These are phyloP conservation scores for Acanthosoma haemorrhoidale DNA, from an alignment of 2,888 invertebrate species.

Conservation along the genomic window DNA sequence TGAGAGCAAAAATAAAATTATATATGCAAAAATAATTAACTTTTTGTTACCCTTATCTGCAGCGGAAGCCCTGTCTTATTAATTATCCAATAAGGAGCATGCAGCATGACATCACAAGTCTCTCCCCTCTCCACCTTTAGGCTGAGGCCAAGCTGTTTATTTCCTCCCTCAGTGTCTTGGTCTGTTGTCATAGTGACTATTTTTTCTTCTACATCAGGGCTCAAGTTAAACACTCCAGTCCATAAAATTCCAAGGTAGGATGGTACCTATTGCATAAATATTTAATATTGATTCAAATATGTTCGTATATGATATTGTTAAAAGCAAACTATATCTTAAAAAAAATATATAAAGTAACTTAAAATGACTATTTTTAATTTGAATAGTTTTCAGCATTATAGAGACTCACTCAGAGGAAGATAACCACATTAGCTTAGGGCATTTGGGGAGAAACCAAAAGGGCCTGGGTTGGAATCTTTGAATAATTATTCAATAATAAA, in stretches of 20 bases:
- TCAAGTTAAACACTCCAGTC: constrained; percentile 64
- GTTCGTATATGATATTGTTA: too few species aligned
- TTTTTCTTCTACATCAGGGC: constrained; percentile 51
- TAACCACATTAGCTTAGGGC: too few species aligned
- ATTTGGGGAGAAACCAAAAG: too few species aligned
- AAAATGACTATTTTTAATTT: too few species aligned
- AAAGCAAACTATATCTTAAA: too few species aligned
- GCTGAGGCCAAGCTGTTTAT: constrained; percentile 62
- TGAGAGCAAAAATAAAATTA: neutral
- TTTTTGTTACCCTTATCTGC: constrained; percentile 60
- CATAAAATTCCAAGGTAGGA: constrained; percentile 65
- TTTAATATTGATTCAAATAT: too few species aligned
- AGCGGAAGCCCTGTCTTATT: constrained; percentile 82
- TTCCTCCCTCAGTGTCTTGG: constrained; percentile 58
- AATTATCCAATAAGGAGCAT: constrained; percentile 82
- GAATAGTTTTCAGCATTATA: too few species aligned
- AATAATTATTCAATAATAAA: too few species aligned
- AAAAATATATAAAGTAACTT: too few species aligned
- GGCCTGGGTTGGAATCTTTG: too few species aligned
- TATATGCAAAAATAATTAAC: neutral
- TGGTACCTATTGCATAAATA: too few species aligned
- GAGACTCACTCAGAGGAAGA: too few species aligned
- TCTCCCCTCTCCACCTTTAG: constrained; percentile 60
- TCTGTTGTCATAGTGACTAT: constrained; percentile 62
- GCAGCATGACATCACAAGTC: constrained; percentile 61